phyloP scores from a whole-genome alignment of 1,140 invertebrate genomes.

The Drosophila varians region DNA sequence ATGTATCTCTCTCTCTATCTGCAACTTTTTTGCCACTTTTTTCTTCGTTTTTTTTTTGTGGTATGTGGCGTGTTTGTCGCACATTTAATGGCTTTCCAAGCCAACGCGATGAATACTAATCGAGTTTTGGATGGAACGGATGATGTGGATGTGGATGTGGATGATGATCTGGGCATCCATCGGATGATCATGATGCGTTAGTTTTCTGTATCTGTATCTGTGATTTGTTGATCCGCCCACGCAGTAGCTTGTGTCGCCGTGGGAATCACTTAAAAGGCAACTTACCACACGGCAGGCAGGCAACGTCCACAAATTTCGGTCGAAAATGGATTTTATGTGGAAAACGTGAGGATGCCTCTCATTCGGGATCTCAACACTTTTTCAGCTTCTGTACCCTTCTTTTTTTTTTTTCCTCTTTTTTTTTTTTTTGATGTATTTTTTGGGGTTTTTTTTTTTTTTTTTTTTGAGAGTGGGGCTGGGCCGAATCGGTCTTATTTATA shows the following conservation, averaged over 20 bases:
- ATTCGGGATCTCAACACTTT: conserved; percentile 13
- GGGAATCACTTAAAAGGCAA: conserved; percentile 56
- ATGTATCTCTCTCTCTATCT: conserved; percentile 43
- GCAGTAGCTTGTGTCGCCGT: conserved; percentile 53
- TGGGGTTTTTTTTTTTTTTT: background rate
- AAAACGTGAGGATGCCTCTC: conserved; percentile 73
- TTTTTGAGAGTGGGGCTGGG: background rate
- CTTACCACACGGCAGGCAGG: conserved; percentile 32
- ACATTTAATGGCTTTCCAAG: conserved; percentile 62
- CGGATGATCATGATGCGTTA: conserved; percentile 57
- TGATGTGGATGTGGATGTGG: too few species aligned
- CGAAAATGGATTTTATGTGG: conserved; percentile 76
- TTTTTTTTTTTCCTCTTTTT: background rate
- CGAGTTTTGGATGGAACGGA: background rate
- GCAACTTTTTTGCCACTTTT: conserved; percentile 52
- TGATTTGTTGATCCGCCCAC: conserved; percentile 29
- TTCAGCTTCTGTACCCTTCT: conserved; percentile 2
- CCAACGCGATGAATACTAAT: conserved; percentile 68
- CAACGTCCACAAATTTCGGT: conserved; percentile 62
- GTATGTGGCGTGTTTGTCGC: conserved; percentile 58
- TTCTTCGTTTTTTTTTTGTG: conserved; percentile 37
- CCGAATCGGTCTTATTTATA: conserved; percentile 66
- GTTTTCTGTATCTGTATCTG: conserved; percentile 14
- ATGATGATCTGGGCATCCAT: conserved; percentile 65
- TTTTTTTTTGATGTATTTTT: background rate